Evolutionary conservation across 2,888 invertebrate genomes (phyloP).

Genomic region (Habroteleia sp.): DNA sequence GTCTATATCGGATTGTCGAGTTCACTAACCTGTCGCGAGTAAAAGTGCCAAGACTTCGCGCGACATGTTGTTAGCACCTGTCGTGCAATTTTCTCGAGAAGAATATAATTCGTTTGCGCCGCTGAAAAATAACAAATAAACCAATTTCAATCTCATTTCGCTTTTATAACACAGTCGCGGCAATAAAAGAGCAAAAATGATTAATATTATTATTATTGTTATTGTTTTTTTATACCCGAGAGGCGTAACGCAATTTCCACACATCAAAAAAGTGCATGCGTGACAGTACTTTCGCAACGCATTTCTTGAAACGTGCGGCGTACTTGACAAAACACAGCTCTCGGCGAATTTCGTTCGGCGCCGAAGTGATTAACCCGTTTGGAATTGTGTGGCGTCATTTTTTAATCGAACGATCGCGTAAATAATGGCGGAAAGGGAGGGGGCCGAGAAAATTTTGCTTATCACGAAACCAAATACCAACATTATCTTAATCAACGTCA

Average conservation of each 20-base stretch:
- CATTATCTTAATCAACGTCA: slow-evolving; percentile 44
- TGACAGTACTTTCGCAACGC: slow-evolving; percentile 27
- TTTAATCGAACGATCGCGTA: slow-evolving; percentile 17
- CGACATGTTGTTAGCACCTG: slow-evolving; percentile 52
- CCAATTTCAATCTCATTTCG: slow-evolving; percentile 36
- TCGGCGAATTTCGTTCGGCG: slow-evolving; percentile 40
- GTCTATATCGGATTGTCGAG: slow-evolving; percentile 44
- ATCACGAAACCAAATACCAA: slow-evolving; percentile 20
- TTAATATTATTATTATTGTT: neutral
- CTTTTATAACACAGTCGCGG: slow-evolving; percentile 9
- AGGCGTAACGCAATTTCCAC: slow-evolving; percentile 11
- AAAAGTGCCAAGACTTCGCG: slow-evolving; percentile 46
- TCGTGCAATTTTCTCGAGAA: slow-evolving; percentile 40
- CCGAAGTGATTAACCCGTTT: slow-evolving; percentile 49
- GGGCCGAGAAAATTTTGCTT: slow-evolving; percentile 34
- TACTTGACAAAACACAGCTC: slow-evolving; percentile 45
- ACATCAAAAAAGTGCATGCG: neutral
- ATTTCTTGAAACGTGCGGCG: slow-evolving; percentile 21
- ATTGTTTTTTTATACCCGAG: neutral
- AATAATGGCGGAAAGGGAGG: slow-evolving; percentile 37
- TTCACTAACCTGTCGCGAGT: slow-evolving; percentile 45
- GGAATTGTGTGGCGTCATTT: slow-evolving; percentile 39
- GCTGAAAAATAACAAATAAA: slow-evolving; percentile 19
- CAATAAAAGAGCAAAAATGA: neutral
- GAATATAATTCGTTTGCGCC: slow-evolving; percentile 24